These are phyloP conservation scores for Pachypanchax playfairii DNA, from an alignment of 2,113 vertebrate species.

Conservation along the genomic window DNA sequence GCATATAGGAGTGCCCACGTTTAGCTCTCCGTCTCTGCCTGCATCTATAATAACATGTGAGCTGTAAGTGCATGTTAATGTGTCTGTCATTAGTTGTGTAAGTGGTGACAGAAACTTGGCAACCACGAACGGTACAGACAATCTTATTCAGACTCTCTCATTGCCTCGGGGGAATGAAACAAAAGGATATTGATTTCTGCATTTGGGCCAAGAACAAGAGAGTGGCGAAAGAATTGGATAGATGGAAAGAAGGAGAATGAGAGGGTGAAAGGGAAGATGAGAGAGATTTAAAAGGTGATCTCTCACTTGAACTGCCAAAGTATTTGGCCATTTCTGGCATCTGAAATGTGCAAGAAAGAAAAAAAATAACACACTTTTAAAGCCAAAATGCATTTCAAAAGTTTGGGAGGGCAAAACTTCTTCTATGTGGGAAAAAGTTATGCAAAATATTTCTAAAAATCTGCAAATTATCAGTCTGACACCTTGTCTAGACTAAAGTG, in stretches of 20 bases:
- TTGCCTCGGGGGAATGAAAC: slow-evolving; percentile 70
- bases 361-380: slow-evolving; percentile 21
- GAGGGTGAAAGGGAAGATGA: slow-evolving; percentile 49
- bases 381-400: slow-evolving; percentile 25
- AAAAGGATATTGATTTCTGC: slow-evolving; percentile 78
- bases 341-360: slow-evolving; percentile 20
- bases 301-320: slow-evolving; percentile 64
- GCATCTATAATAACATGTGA: slow-evolving; percentile 43
- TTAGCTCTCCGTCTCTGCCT: slow-evolving; percentile 27
- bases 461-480: no score
- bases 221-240: slow-evolving; percentile 62
- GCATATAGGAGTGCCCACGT: slow-evolving; percentile 17
- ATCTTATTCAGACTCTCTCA: slow-evolving; percentile 71
- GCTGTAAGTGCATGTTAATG: slow-evolving; percentile 65
- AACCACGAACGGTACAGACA: slow-evolving; percentile 54
- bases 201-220: slow-evolving; percentile 74
- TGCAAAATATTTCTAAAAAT: no score
- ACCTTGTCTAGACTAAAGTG: no score
- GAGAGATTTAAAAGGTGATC: slow-evolving; percentile 70
- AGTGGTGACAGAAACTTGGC: slow-evolving; percentile 75
- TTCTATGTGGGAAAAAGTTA: background rate
- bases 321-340: slow-evolving; percentile 27
- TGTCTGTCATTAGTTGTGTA: slow-evolving; percentile 70
- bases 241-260: slow-evolving; percentile 62
- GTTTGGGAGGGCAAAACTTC: background rate